phyloP scores from a whole-genome alignment of 2,113 vertebrate genomes.

The Orientallactaga bullata region DNA sequence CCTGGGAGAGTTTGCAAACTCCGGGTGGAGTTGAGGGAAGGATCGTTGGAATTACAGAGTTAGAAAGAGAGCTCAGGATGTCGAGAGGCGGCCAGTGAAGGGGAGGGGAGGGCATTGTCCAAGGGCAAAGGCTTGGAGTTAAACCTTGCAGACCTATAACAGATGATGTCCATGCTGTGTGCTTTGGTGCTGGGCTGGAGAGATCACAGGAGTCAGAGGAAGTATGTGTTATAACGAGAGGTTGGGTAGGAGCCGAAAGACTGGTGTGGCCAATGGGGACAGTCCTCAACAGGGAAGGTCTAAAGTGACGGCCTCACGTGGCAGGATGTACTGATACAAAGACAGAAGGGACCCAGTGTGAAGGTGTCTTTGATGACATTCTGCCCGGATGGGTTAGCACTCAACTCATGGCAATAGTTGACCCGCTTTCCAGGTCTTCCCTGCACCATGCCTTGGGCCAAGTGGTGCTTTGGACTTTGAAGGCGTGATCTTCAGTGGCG shows the following conservation, averaged over 20 bases:
- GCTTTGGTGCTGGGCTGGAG: slow-evolving; percentile 17
- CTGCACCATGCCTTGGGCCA: not conserved
- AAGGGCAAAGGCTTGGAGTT: not conserved
- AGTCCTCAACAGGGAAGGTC: not conserved
- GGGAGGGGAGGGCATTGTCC: not conserved
- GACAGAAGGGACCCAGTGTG: not conserved
- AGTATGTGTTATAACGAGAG: not conserved
- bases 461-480: not conserved
- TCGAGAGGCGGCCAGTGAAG: not conserved
- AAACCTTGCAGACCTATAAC: not conserved
- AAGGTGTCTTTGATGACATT: not conserved
- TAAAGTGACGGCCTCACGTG: not conserved
- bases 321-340: not conserved
- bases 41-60: not conserved
- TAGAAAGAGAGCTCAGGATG: not conserved
- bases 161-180: not conserved
- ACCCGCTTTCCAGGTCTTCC: not conserved
- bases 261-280: not conserved
- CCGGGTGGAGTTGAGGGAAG: not conserved
- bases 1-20: not conserved
- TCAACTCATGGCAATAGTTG: not conserved
- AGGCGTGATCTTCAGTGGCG: not conserved
- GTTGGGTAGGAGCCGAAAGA: not conserved
- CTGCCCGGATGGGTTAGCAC: not conserved
- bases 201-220: not conserved